phyloP scores from a whole-genome alignment of 23 tunicate genomes.

The Trididemnum nubilum region DNA sequence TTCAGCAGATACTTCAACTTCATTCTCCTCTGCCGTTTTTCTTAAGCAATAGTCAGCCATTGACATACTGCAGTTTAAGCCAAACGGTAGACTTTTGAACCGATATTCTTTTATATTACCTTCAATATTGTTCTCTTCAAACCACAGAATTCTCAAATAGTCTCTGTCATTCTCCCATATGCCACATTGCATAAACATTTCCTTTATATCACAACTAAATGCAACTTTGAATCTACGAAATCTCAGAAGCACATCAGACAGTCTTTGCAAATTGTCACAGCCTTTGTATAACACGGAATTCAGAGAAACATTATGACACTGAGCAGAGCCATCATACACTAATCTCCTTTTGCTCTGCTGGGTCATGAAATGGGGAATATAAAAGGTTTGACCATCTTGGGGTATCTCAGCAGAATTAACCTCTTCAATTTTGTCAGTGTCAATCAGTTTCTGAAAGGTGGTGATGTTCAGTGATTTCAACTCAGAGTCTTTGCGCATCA shows the following conservation, averaged over 20 bases:
- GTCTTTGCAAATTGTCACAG: neutral
- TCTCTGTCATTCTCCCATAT: slow-evolving; percentile 1
- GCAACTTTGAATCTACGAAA: neutral
- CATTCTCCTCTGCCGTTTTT: neutral
- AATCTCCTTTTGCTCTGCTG: neutral
- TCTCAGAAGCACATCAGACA: neutral
- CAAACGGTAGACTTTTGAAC: slow-evolving; percentile 15
- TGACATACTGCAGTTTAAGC: slow-evolving; percentile 12
- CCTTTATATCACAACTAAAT: neutral
- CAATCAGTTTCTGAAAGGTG: neutral
- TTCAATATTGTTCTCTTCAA: neutral
- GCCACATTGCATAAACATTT: slow-evolving; percentile 16
- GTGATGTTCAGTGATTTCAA: neutral
- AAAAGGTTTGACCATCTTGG: neutral
- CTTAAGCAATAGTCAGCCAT: slow-evolving; percentile 12
- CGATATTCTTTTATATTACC: neutral
- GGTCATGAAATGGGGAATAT: neutral
- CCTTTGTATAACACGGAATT: slow-evolving; percentile 11
- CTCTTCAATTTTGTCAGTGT: neutral
- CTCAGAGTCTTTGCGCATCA: neutral
- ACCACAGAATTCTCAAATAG: slow-evolving; percentile 2
- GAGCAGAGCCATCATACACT: slow-evolving; percentile 3
- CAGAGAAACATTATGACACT: neutral
- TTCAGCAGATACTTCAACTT: neutral
- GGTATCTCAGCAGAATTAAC: neutral